Evolutionary conservation across 2,797 vertebrate genomes (phyloP), one percentile per base, ranked within the genome.

Genomic region (Podarcis lilfordi): DNA sequence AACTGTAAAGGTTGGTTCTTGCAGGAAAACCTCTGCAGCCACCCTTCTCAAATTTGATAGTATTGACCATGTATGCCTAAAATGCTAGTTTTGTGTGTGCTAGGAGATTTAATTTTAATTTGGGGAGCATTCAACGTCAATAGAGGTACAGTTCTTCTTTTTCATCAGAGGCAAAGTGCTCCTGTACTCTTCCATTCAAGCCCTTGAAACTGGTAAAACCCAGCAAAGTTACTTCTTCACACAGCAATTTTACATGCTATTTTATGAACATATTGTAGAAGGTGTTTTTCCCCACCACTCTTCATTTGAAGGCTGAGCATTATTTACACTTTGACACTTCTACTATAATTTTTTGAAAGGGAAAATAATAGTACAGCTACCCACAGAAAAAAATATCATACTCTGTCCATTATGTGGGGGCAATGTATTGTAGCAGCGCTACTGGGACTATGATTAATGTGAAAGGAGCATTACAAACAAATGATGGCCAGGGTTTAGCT

Each of bases 211-310:
- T 29, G 13, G 25, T 7, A 82, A 68, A 68, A 37, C 80, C 10
- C 35, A 23, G 40, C 21, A 69, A 10, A 15, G 19, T 25, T 21
- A 32, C 68, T 83, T 35, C 3, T 35, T 9, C 37, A 69, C 37
- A n/a, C 13, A 64, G 8, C 35, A 40, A 64, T 66, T 74, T 35
- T 40, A 32, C 35, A 15, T n/a, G 40, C 17, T 43, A 71, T 83
- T 43, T 71, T 32, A 4, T 69, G 66, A 69, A 80, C 2, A 35
- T 80, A 35, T 80, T 80, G 59, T 61, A 9, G n/a, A 10, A 59
- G 25, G 40, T 13, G 32, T 2, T 3, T 5, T 8, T 0, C 1
- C 50, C 45, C 5, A 17, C 45, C 43, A 5, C 13, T 1, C 35
- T 8, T 11, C 29, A 11, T 13, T 29, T 29, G 13, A 83, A 21